These are phyloP conservation scores for Microplitis mediator DNA, from an alignment of 1,140 invertebrate genomes.

Conservation along the genomic window DNA sequence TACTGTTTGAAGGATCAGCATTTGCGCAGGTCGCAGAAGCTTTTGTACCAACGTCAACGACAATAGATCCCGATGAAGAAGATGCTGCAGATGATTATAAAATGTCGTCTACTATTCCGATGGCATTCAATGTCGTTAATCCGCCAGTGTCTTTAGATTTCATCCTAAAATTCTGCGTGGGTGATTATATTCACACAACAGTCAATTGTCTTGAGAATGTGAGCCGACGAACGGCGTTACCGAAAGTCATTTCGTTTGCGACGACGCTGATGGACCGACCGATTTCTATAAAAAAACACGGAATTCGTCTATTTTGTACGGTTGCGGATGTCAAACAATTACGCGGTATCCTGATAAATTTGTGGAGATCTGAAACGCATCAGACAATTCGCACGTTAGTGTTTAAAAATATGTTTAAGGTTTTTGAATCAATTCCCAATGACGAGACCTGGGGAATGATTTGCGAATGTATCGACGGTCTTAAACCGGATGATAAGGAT, in stretches of 20 bases:
- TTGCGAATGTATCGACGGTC: slow-evolving; percentile 17
- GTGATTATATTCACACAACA: slow-evolving; percentile 36
- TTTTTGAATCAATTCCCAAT: slow-evolving; percentile 35
- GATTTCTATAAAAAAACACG: too few relatives aligned
- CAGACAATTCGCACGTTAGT: slow-evolving; percentile 42
- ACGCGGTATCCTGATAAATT: slow-evolving; percentile 13
- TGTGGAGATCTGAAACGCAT: slow-evolving; percentile 39
- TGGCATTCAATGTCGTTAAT: slow-evolving; percentile 22
- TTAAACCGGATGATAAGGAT: slow-evolving; percentile 29
- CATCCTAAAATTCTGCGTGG: slow-evolving; percentile 32
- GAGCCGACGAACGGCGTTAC: background rate
- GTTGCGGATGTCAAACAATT: slow-evolving; percentile 28
- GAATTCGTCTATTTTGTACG: too few relatives aligned
- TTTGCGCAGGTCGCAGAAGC: slow-evolving; percentile 36
- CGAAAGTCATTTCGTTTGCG: too few relatives aligned
- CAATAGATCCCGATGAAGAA: slow-evolving; percentile 9
- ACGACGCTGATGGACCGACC: too few relatives aligned
- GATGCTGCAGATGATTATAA: slow-evolving; percentile 6
- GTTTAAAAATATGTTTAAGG: slow-evolving; percentile 10
- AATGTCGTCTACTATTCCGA: background rate
- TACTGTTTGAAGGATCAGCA: slow-evolving; percentile 34
- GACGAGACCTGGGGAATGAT: slow-evolving; percentile 36
- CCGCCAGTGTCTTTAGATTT: slow-evolving; percentile 39
- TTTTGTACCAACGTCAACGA: slow-evolving; percentile 24
- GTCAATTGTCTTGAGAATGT: slow-evolving; percentile 19